These are phyloP conservation scores for Mormyrops boulengeri DNA, from an alignment of 2,797 vertebrate species.

Conservation along the genomic window DNA sequence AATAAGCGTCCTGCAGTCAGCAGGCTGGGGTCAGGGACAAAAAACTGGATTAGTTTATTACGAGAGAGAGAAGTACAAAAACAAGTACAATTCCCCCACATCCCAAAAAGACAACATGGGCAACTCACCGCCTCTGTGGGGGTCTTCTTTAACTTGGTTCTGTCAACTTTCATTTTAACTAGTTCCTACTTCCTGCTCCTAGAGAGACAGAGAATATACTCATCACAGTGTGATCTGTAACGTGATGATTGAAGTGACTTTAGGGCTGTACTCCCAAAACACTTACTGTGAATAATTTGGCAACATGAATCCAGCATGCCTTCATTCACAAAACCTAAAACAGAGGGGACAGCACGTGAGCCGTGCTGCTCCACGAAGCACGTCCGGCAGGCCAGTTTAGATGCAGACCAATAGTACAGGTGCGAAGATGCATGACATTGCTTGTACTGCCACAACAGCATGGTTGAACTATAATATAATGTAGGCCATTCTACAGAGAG, in stretches of 20 bases:
- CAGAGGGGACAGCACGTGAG: neutral
- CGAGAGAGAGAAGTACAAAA: neutral
- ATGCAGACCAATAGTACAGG: neutral
- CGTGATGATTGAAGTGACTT: neutral
- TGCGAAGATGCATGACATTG: neutral
- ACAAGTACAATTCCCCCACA: neutral
- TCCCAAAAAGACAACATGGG: neutral
- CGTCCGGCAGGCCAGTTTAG: neutral
- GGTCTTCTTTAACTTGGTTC: constrained; percentile 95
- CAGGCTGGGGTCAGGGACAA: constrained; percentile 65
- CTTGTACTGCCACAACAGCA: neutral
- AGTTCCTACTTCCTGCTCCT: constrained; percentile 69
- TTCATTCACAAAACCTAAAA: constrained; percentile 60
- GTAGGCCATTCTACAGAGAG: neutral
- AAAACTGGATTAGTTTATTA: neutral
- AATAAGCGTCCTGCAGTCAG: constrained; percentile 93
- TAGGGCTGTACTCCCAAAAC: constrained; percentile 12
- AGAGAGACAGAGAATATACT: constrained; percentile 25
- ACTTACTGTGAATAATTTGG: constrained; percentile 65
- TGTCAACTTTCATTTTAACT: constrained; percentile 91
- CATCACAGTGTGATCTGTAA: neutral
- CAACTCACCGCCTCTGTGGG: constrained; percentile 90
- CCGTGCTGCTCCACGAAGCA: neutral
- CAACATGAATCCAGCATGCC: constrained; percentile 62
- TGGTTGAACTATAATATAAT: neutral